Percentiles rank a stretch among this genome's conserved stretches.
Conservation (phyloP, 2,888 invertebrate genomes). For the Steromphala cineraria region DNA sequence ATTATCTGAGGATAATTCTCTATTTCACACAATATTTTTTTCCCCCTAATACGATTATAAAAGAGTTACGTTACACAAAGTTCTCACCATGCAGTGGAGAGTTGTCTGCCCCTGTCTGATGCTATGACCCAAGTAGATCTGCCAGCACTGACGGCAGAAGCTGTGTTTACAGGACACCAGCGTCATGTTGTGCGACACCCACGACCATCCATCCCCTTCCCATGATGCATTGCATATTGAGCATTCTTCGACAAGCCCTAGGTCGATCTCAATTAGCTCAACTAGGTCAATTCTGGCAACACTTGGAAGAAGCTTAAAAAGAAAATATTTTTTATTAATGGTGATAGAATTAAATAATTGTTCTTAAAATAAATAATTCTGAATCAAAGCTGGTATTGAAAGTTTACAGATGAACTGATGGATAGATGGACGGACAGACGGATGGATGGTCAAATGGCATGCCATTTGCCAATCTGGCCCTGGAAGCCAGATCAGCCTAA, state of each 20-base stretch:
- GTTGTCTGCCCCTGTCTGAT: constrained; percentile 27
- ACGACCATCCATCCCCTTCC: not conserved
- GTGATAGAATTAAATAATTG: no score
- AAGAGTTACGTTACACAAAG: not conserved
- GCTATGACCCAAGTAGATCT: constrained; percentile 27
- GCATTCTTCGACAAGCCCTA: not conserved
- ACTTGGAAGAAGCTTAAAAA: not conserved
- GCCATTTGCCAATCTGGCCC: no score
- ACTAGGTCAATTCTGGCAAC: not conserved
- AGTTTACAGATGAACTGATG: no score
- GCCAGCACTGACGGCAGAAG: constrained; percentile 48
- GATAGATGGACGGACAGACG: no score
- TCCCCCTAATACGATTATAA: no score
- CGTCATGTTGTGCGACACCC: not conserved
- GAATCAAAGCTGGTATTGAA: no score
- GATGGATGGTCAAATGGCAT: no score
- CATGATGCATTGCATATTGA: not conserved
- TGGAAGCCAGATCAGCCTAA: no score
- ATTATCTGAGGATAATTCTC: no score
- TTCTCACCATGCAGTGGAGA: constrained; percentile 40
- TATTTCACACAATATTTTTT: no score
- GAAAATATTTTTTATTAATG: not conserved
- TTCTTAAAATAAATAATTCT: no score
- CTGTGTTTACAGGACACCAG: constrained; percentile 41
- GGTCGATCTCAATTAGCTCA: not conserved